Conservation (phyloP, 1,140 invertebrate species). For the Leptoteleia sp. region DNA sequence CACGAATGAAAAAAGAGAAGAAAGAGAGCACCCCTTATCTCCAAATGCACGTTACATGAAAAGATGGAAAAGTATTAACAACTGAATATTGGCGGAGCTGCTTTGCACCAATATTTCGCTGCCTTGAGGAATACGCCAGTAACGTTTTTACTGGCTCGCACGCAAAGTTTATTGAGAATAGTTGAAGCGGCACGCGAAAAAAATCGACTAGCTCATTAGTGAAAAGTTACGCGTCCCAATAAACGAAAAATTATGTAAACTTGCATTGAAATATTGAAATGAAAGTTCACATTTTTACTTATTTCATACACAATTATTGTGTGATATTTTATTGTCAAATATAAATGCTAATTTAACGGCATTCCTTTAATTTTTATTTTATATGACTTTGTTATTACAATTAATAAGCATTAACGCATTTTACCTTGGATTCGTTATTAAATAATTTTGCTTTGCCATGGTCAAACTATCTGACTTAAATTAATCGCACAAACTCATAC, state of each 20-base stretch:
- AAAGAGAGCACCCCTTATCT: slow-evolving; percentile 26
- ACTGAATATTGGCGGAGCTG: slow-evolving; percentile 51
- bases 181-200: slow-evolving; percentile 55
- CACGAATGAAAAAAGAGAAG: slow-evolving; percentile 6
- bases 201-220: slow-evolving; percentile 58
- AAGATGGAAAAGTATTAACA: slow-evolving; percentile 35
- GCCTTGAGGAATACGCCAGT: slow-evolving; percentile 57
- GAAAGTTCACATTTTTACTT: neutral
- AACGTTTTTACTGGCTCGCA: slow-evolving; percentile 59
- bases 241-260: slow-evolving; percentile 50
- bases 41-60: slow-evolving; percentile 33
- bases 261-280: slow-evolving; percentile 9
- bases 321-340: no score
- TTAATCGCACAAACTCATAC: slow-evolving; percentile 44
- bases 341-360: no score
- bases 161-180: slow-evolving; percentile 61
- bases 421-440: neutral
- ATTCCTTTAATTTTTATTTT: neutral
- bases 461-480: slow-evolving; percentile 14
- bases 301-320: no score
- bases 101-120: slow-evolving; percentile 63
- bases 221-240: slow-evolving; percentile 53
- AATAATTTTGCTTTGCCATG: neutral
- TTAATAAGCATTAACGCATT: no score
- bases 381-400: neutral